Evolutionary conservation across 2,888 invertebrate genomes (phyloP).

Genomic region (Trachelus troglodyta): DNA sequence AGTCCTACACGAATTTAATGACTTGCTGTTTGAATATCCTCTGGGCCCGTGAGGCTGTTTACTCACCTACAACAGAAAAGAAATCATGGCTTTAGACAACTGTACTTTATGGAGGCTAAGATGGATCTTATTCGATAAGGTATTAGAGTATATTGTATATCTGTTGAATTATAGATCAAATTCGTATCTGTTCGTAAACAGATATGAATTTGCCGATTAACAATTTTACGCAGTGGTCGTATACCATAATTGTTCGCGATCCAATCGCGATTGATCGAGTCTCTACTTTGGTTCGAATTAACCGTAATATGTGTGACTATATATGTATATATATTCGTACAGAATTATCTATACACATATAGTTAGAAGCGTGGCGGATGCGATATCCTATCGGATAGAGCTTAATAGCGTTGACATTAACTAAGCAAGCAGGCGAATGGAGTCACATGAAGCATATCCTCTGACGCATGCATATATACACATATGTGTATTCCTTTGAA

Average conservation of each 20-base stretch:
- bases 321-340: background rate
- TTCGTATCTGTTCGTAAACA: background rate
- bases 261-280: no score
- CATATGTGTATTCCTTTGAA: background rate
- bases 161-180: background rate
- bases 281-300: slow-evolving; percentile 33
- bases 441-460: slow-evolving; percentile 35
- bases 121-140: background rate
- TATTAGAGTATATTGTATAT: background rate
- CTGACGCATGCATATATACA: background rate
- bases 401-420: slow-evolving; percentile 51
- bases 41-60: slow-evolving; percentile 32
- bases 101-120: background rate
- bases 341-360: background rate
- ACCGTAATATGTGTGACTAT: slow-evolving; percentile 20
- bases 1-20: slow-evolving; percentile 38
- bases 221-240: no score
- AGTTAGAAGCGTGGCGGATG: slow-evolving; percentile 10
- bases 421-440: slow-evolving; percentile 41
- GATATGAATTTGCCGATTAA: no score
- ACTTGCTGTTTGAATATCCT: slow-evolving; percentile 36
- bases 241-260: no score
- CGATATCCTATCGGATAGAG: slow-evolving; percentile 41
- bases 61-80: slow-evolving; percentile 52
- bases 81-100: slow-evolving; percentile 33